These are phyloP conservation scores for Chanos chanos DNA, from an alignment of 2,797 vertebrate species.

Conservation along the genomic window DNA sequence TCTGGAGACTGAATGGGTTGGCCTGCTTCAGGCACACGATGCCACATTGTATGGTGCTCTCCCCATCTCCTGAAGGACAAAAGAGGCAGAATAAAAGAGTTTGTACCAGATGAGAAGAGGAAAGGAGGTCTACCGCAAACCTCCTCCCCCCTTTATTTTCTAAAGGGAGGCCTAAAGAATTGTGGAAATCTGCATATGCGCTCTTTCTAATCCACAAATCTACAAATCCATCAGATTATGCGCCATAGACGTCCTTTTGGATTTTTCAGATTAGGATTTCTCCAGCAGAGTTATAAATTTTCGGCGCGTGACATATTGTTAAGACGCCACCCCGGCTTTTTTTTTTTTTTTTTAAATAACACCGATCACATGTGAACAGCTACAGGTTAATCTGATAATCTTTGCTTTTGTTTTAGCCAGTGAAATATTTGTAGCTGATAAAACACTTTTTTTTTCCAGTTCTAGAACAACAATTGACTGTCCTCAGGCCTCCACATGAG, in stretches of 20 bases:
- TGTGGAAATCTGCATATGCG: too few relatives aligned
- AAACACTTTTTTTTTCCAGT: too few relatives aligned
- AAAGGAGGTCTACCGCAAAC: neutral
- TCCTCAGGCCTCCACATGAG: neutral
- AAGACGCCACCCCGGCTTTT: neutral
- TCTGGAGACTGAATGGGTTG: conserved; percentile 37
- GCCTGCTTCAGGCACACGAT: conserved; percentile 7
- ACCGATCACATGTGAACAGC: neutral
- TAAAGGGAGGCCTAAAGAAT: too few relatives aligned
- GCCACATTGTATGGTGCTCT: conserved; percentile 4
- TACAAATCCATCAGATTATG: too few relatives aligned
- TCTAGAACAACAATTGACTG: too few relatives aligned
- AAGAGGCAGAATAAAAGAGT: conserved; percentile 7
- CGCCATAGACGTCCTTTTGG: too few relatives aligned
- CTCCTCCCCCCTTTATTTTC: neutral
- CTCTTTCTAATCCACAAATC: too few relatives aligned
- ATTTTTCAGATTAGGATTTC: neutral
- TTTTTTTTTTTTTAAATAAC: neutral
- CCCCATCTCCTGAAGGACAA: conserved; percentile 9
- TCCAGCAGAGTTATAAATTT: too few relatives aligned
- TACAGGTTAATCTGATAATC: neutral
- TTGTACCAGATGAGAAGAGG: neutral
- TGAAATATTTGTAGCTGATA: too few relatives aligned
- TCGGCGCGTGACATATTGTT: too few relatives aligned
- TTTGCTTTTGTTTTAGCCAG: neutral